Evolutionary conservation across 2,113 vertebrate species (phyloP).

Genomic region (Hipposideros armiger): DNA sequence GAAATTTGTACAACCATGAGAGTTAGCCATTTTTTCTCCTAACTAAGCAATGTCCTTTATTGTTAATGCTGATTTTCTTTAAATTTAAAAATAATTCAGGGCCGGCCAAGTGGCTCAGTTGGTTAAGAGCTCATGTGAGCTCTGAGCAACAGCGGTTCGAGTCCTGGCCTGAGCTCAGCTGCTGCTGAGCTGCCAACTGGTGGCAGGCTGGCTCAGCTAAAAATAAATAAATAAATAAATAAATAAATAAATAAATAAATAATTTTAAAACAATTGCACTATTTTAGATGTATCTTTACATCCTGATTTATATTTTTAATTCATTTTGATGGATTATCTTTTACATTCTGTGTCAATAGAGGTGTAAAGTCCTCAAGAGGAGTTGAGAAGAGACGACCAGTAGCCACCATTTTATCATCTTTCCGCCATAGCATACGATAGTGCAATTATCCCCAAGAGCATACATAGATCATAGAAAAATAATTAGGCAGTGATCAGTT

Average conservation of each 20-base stretch:
- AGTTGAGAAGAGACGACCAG: not conserved
- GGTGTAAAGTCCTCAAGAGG: not conserved
- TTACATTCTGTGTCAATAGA: not conserved
- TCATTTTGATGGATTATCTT: not conserved
- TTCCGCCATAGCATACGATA: not conserved
- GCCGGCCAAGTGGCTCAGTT: too few species aligned
- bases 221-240: too few species aligned
- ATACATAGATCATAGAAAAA: conserved; percentile 12
- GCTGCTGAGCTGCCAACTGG: too few species aligned
- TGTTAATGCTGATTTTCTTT: conserved; percentile 14
- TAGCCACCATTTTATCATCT: not conserved
- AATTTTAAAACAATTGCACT: not conserved
- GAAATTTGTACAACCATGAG: not conserved
- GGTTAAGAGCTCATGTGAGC: too few species aligned
- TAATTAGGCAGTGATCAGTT: not conserved
- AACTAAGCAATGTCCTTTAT: not conserved
- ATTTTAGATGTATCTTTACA: not conserved
- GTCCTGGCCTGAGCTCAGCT: too few species aligned
- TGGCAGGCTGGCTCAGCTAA: too few species aligned
- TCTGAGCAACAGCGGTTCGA: too few species aligned
- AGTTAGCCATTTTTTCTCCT: not conserved
- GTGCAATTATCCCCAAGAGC: not conserved
- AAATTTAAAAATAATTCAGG: not conserved
- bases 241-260: too few species aligned
- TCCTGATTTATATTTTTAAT: not conserved